These are phyloP conservation scores for Orthosia gracilis DNA, from an alignment of 2,888 invertebrate genomes.

Conservation along the genomic window DNA sequence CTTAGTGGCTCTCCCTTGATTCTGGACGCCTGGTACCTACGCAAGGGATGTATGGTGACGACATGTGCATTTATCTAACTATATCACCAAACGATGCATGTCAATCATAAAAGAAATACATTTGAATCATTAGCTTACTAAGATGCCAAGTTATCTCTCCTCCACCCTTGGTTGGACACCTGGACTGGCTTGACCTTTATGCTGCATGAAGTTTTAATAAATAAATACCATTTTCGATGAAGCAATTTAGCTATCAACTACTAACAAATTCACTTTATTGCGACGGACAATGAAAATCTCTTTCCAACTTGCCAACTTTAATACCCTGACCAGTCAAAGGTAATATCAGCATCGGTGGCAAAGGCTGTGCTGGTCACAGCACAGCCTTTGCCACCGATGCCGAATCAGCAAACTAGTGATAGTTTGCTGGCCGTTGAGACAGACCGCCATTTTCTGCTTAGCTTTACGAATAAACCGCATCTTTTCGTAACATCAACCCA, in stretches of 20 bases:
- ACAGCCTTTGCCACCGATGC: too few relatives aligned
- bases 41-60: conserved; percentile 10
- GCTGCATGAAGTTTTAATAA: neutral
- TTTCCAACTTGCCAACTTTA: neutral
- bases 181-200: too few relatives aligned
- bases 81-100: neutral
- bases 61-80: neutral
- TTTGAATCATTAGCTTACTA: too few relatives aligned
- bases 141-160: too few relatives aligned
- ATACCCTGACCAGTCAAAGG: conserved; percentile 5
- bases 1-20: conserved; percentile 42
- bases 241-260: neutral
- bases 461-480: too few relatives aligned
- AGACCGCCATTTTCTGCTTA: too few relatives aligned
- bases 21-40: conserved; percentile 39
- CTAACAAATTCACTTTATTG: conserved; percentile 7
- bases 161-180: too few relatives aligned
- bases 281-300: neutral
- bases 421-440: too few relatives aligned
- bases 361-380: conserved; percentile 17
- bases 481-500: neutral
- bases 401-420: too few relatives aligned
- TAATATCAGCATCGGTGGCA: neutral
- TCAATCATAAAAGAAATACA: neutral
- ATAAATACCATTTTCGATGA: neutral